Conservation (phyloP, 2,113 vertebrate species). For the Nyctibius bracteatus region DNA sequence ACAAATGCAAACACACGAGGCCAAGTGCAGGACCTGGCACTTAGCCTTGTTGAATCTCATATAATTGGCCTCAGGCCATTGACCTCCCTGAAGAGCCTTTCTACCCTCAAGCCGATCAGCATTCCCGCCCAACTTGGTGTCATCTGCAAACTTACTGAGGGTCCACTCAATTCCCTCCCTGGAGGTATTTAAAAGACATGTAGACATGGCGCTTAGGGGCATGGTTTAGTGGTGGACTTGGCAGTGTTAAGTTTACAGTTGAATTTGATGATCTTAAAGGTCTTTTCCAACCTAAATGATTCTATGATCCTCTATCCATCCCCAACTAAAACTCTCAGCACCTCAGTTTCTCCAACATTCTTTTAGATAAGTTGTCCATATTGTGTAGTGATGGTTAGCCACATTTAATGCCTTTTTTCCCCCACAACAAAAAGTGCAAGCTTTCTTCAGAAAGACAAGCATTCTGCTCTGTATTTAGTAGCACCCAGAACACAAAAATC, state of each 20-base stretch:
- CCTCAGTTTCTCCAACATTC: neutral
- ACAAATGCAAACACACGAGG: neutral
- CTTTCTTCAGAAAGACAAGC: neutral
- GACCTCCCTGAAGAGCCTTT: neutral
- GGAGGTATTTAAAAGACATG: neutral
- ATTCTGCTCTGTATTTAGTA: neutral
- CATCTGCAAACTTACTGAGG: neutral
- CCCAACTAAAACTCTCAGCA: neutral
- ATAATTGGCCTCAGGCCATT: neutral
- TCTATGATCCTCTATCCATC: neutral
- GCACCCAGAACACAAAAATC: neutral
- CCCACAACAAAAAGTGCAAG: neutral
- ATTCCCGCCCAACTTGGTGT: neutral
- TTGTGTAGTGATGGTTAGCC: neutral
- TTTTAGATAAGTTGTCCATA: fast-evolving
- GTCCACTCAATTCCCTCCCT: neutral
- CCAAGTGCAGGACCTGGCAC: neutral
- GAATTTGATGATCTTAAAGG: neutral
- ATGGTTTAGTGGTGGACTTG: neutral
- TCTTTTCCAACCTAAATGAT: neutral
- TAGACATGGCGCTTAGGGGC: neutral
- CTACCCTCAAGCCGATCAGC: neutral
- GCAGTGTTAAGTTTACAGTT: neutral
- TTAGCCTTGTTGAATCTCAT: neutral
- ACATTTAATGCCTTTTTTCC: neutral